Evolutionary conservation across 2,888 invertebrate genomes (phyloP).

Genomic region (Rhamphomyia laevipes): DNA sequence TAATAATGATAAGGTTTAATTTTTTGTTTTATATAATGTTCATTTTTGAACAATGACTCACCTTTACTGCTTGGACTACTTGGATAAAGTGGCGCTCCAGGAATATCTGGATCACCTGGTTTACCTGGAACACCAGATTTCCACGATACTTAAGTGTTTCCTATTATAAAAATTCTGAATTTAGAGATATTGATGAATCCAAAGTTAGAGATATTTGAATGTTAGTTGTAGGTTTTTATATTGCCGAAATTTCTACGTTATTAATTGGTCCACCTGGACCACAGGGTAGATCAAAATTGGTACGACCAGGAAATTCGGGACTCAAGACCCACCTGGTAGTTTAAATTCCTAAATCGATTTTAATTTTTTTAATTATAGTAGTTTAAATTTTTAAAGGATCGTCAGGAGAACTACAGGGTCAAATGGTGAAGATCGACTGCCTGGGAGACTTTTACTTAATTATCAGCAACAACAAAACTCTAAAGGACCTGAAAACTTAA

Average conservation of each 20-base stretch:
- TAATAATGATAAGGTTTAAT: too few relatives aligned
- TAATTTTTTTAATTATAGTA: background rate
- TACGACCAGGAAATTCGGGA: slow-evolving; percentile 54
- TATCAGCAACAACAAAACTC: slow-evolving; percentile 19
- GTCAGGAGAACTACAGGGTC: slow-evolving; percentile 46
- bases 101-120: slow-evolving; percentile 22
- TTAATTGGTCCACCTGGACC: slow-evolving; percentile 54
- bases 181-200: slow-evolving; percentile 33
- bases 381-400: too few relatives aligned
- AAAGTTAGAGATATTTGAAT: slow-evolving; percentile 74
- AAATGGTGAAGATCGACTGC: slow-evolving; percentile 47
- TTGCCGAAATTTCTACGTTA: slow-evolving; percentile 53
- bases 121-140: slow-evolving; percentile 38
- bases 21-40: too few relatives aligned
- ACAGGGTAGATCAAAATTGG: slow-evolving; percentile 52
- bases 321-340: slow-evolving; percentile 43
- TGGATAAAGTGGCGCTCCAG: slow-evolving; percentile 12
- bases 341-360: background rate
- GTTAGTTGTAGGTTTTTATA: slow-evolving; percentile 62
- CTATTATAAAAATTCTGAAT: background rate
- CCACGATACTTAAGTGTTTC: slow-evolving; percentile 3
- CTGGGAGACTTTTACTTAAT: slow-evolving; percentile 46
- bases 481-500: slow-evolving; percentile 23
- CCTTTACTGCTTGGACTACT: slow-evolving; percentile 17
- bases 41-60: too few relatives aligned